phyloP scores from a whole-genome alignment of 2,113 vertebrate species.

The Lates calcarifer region DNA sequence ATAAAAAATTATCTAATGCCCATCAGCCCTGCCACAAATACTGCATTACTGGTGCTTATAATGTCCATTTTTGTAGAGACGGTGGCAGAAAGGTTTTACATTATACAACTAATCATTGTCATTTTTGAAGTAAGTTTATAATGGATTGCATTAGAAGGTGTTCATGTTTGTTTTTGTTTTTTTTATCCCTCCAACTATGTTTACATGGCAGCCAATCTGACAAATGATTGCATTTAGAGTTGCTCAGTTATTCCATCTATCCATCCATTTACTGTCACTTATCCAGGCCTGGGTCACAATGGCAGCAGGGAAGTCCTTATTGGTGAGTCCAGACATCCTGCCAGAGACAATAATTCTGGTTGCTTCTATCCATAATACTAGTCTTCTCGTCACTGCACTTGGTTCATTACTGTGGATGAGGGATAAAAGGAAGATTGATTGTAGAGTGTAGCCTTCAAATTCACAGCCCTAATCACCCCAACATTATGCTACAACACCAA shows the following conservation, averaged over 20 bases:
- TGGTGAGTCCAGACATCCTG: not conserved
- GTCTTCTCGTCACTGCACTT: not conserved
- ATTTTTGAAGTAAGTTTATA: not conserved
- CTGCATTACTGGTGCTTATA: not conserved
- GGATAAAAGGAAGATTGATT: not conserved
- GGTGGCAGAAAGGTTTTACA: not conserved
- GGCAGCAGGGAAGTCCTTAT: not conserved
- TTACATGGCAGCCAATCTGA: not conserved
- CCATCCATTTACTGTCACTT: conserved; percentile 3
- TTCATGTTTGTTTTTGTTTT: not conserved
- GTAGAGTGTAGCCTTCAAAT: not conserved
- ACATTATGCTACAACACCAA: not conserved
- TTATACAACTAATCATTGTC: not conserved
- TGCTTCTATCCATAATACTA: not conserved
- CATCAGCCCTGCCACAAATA: not conserved
- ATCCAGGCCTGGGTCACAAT: not conserved
- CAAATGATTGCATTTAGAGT: conserved; percentile 10
- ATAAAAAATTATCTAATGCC: conserved; percentile 6
- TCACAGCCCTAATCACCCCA: not conserved
- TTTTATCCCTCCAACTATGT: not conserved
- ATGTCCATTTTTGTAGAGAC: not conserved
- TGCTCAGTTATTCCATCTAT: conserved; percentile 7
- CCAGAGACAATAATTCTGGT: not conserved
- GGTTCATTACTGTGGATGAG: not conserved
- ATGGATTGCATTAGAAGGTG: not conserved